Percentiles rank a stretch among this genome's conserved stretches.
These are phyloP conservation scores for Sinonovacula constricta DNA, from an alignment of 1,140 invertebrate genomes.

Conservation along the genomic window DNA sequence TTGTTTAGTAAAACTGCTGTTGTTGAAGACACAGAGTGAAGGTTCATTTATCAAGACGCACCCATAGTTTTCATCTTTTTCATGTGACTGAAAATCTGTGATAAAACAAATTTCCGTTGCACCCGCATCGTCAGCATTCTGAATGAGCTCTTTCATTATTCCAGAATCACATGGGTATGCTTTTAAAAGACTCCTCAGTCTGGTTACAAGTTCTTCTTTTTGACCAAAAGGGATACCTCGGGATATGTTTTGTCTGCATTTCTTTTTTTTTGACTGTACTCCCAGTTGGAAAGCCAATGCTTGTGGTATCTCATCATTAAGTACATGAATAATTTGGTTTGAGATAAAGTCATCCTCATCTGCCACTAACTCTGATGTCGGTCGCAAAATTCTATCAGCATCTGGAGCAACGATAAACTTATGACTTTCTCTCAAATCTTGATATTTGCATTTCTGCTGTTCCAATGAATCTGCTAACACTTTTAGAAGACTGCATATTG, in stretches of 20 bases:
- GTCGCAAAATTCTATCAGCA: conserved; percentile 16
- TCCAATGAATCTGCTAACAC: background rate
- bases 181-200: conserved; percentile 63
- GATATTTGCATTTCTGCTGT: background rate
- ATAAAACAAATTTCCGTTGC: conserved; percentile 72
- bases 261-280: conserved; percentile 60
- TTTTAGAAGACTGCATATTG: background rate
- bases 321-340: conserved; percentile 40
- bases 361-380: conserved; percentile 46
- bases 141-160: conserved; percentile 69
- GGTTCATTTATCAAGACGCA: conserved; percentile 69
- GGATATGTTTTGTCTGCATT: conserved; percentile 23
- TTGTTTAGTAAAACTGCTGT: conserved; percentile 67
- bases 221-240: conserved; percentile 65
- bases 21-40: conserved; percentile 73
- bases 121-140: conserved; percentile 78
- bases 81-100: conserved; percentile 59
- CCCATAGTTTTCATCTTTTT: conserved; percentile 41
- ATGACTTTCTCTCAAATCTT: conserved; percentile 1
- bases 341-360: conserved; percentile 49
- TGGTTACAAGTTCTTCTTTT: conserved; percentile 63
- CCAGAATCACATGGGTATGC: conserved; percentile 67
- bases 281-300: conserved; percentile 36
- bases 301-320: conserved; percentile 51
- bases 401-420: conserved; percentile 53